These are phyloP conservation scores for Podotricha telesiphe DNA, from an alignment of 2,888 invertebrate species.

Conservation along the genomic window DNA sequence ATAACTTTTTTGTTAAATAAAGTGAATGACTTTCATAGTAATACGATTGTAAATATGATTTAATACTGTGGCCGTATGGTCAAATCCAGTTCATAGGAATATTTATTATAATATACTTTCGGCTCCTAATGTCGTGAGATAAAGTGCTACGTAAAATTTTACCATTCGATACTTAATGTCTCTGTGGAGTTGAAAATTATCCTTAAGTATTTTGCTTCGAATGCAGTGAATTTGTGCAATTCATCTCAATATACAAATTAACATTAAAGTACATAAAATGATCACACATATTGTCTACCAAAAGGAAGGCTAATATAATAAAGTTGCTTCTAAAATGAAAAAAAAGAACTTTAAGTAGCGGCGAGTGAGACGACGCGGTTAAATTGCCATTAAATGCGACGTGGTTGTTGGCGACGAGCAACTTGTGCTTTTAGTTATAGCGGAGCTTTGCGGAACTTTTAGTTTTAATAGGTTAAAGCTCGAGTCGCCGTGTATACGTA, in stretches of 20 bases:
- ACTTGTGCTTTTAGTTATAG: conserved; percentile 14
- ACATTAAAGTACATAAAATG: not conserved
- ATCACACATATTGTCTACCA: not conserved
- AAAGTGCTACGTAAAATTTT: too few relatives aligned
- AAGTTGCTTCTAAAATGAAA: not conserved
- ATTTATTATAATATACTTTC: too few relatives aligned
- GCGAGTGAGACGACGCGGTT: conserved; percentile 19
- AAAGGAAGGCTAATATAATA: not conserved
- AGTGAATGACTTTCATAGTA: too few relatives aligned
- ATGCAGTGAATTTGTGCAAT: too few relatives aligned
- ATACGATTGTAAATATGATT: too few relatives aligned
- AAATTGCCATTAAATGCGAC: conserved; percentile 28
- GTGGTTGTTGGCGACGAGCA: not conserved
- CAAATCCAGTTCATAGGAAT: too few relatives aligned
- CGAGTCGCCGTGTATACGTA: conserved; percentile 15
- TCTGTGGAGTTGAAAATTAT: too few relatives aligned
- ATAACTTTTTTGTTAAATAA: not conserved
- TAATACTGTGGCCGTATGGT: too few relatives aligned
- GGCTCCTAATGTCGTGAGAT: too few relatives aligned
- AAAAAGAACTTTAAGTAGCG: conserved; percentile 9
- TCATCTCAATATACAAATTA: too few relatives aligned
- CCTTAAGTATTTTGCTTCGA: too few relatives aligned
- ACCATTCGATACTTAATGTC: too few relatives aligned
- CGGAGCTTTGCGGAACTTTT: conserved; percentile 21
- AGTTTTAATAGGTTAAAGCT: conserved; percentile 22